phyloP scores from a whole-genome alignment of 2,888 invertebrate species.

The Lampropteryx suffumata region DNA sequence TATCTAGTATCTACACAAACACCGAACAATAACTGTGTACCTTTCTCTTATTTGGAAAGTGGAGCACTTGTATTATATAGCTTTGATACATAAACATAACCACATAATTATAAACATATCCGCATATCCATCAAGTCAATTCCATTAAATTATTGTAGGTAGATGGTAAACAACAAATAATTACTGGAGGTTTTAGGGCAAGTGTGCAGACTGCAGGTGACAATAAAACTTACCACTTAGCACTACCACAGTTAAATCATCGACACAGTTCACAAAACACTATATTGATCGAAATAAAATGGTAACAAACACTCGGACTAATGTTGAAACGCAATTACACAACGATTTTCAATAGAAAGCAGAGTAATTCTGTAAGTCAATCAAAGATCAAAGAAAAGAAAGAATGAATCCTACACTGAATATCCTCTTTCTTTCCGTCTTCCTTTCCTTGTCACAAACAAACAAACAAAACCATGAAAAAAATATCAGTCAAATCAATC shows the following conservation, averaged over 20 bases:
- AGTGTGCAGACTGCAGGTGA: slow-evolving; percentile 66
- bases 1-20: no score
- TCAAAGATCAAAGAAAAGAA: no score
- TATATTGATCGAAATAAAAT: slow-evolving; percentile 17
- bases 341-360: slow-evolving; percentile 31
- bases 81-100: no score
- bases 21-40: no score
- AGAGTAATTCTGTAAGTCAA: not conserved
- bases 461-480: no score
- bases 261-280: slow-evolving; percentile 36
- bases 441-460: no score
- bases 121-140: no score
- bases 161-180: slow-evolving; percentile 31
- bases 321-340: slow-evolving; percentile 34
- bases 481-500: no score
- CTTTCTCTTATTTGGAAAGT: slow-evolving; percentile 58
- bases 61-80: not conserved
- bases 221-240: slow-evolving; percentile 50
- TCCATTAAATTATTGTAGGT: no score
- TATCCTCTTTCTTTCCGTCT: not conserved
- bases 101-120: no score
- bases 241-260: slow-evolving; percentile 48
- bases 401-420: no score
- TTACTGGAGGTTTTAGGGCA: slow-evolving; percentile 52
- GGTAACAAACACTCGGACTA: slow-evolving; percentile 17